Conservation (phyloP, 2,888 invertebrate species). For the Allacma fusca region DNA sequence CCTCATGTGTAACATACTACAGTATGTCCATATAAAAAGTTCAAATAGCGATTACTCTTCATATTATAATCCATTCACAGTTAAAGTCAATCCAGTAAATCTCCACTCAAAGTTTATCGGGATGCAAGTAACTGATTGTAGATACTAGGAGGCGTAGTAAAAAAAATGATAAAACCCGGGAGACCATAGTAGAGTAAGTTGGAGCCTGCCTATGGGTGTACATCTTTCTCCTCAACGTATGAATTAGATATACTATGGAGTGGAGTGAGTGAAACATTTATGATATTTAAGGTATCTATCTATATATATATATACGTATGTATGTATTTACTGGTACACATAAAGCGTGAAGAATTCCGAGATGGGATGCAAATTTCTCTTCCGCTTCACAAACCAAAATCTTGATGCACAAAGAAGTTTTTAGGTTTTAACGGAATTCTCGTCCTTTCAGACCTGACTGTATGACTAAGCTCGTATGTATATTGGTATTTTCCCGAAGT, state of each 20-base stretch:
- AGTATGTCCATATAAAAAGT: too few species aligned
- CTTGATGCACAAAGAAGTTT: slow-evolving; percentile 42
- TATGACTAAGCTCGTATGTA: background rate
- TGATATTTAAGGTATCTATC: background rate
- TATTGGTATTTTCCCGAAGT: slow-evolving; percentile 5
- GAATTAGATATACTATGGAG: too few species aligned
- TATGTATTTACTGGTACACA: background rate
- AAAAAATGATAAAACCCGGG: too few species aligned
- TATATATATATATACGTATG: background rate
- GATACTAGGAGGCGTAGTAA: background rate
- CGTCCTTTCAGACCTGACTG: slow-evolving; percentile 26
- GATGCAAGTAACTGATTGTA: slow-evolving; percentile 27
- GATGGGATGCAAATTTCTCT: slow-evolving; percentile 41
- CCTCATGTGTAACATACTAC: too few species aligned
- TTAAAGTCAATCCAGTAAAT: slow-evolving; percentile 35
- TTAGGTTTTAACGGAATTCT: slow-evolving; percentile 25
- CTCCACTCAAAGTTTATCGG: slow-evolving; percentile 21
- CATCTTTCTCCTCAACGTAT: too few species aligned
- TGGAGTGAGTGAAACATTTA: too few species aligned
- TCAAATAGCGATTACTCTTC: background rate
- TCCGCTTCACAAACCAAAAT: slow-evolving; percentile 41
- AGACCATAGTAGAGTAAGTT: too few species aligned
- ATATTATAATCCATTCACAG: slow-evolving; percentile 29
- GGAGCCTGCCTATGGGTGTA: too few species aligned
- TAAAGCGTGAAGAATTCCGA: slow-evolving; percentile 37